Evolutionary conservation across 2,113 vertebrate species (phyloP), one percentile per base, ranked within the genome.

Genomic region (Cyprinus carpio): DNA sequence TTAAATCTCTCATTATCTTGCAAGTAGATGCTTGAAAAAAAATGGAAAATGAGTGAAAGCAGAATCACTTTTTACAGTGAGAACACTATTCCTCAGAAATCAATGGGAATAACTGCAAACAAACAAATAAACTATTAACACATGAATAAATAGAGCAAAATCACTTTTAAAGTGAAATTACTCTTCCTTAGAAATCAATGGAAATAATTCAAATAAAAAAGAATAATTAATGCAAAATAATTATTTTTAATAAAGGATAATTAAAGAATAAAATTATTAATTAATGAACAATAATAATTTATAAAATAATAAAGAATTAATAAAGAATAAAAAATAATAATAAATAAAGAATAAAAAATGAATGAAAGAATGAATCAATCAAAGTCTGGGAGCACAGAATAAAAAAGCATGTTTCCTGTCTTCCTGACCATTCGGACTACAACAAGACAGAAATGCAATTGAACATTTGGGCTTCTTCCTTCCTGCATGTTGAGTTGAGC

Each of bases 401-500:
- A 43, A 49, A 20, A n/a, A 2, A 49, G 34, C 69, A 69, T 67
- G 16, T 84, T 71, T 81, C 71, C 37, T 64, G 25, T 76, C 71
- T 40, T 23, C 15, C 65, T 67, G 15, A 25, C 15, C n/a, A 81
- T 49, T 25, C 3, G 2, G 7, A 25, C 29, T 15, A 15, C 10
- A 27, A 4, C 4, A 40, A 9, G 2, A 43, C 13, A 46, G 34
- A 18, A 34, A 81, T 81, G 16, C 20, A 64, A 46, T 25, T 25
- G 23, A 62, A 80, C 74, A 76, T 46, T 27, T 49, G 37, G n/a
- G 27, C 40, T 25, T 46, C n/a, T 29, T 34, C 29, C 65, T 34
- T 75, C 46, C 25, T 75, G 25, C 62, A 81, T 31, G 18, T 69
- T 64, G 78, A 80, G 78, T 4, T 81, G 62, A 20, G 18, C 29